Conservation (phyloP, 64 coral and sea anemone genomes). For the Exaiptasia diaphana region DNA sequence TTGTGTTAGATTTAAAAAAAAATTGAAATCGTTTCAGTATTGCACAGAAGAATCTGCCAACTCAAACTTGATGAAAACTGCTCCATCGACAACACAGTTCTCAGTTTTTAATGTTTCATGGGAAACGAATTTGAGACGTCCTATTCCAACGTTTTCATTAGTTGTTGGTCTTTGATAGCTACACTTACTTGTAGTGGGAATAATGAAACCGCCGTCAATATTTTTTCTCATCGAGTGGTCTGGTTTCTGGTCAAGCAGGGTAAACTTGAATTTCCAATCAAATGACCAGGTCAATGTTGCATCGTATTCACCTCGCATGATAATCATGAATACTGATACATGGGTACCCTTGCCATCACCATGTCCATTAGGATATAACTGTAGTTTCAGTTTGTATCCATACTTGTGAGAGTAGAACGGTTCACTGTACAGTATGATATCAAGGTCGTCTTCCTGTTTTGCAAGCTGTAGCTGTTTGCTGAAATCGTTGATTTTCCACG, state of each 20-base stretch:
- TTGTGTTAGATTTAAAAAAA: no score
- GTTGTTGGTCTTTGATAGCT: not conserved
- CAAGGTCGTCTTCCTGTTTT: no score
- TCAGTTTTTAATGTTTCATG: not conserved
- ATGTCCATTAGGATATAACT: conserved; percentile 30
- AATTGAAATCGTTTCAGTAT: no score
- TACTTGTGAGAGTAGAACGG: not conserved
- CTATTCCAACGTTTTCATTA: not conserved
- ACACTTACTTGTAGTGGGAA: not conserved
- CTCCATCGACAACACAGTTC: not conserved
- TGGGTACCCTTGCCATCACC: conserved; percentile 11
- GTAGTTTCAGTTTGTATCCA: conserved; percentile 44
- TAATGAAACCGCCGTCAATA: not conserved
- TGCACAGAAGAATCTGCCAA: no score
- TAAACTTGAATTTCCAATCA: not conserved
- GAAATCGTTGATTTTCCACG: no score
- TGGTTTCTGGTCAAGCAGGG: not conserved
- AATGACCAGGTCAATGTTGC: conserved; percentile 23
- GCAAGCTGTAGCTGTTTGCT: no score
- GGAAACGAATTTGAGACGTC: conserved; percentile 1
- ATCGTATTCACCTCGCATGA: conserved; percentile 43
- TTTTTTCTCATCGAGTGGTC: not conserved
- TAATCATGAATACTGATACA: not conserved
- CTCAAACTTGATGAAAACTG: conserved; percentile 10
- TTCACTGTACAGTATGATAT: not conserved